Percentiles rank a stretch among this genome's conserved stretches.
Evolutionary conservation across 2,113 vertebrate genomes (phyloP).

Genomic region (Microcebus griseorufus): DNA sequence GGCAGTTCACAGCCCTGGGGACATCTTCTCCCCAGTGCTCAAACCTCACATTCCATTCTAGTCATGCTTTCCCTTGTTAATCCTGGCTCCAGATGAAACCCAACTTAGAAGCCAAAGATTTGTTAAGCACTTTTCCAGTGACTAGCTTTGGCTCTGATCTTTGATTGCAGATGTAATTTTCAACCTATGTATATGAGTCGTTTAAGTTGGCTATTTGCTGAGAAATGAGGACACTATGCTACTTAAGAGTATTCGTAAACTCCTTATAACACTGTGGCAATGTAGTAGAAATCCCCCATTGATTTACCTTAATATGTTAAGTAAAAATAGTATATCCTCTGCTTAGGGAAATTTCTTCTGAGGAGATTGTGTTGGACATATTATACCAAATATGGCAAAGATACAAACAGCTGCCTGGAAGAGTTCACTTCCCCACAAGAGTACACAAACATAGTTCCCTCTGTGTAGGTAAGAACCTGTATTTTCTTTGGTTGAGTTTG

Average conservation of each 20-base stretch:
- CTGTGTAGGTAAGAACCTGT: not conserved
- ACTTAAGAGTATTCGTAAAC: not conserved
- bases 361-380: not conserved
- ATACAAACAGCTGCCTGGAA: not conserved
- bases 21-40: slow-evolving; percentile 51
- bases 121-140: slow-evolving; percentile 47
- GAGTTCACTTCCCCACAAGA: not conserved
- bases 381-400: not conserved
- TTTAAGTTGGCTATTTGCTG: not conserved
- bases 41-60: slow-evolving; percentile 64
- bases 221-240: not conserved
- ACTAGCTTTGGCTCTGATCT: slow-evolving; percentile 15
- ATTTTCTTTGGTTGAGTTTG: slow-evolving; percentile 16
- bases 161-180: slow-evolving; percentile 34
- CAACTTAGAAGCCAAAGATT: slow-evolving; percentile 34
- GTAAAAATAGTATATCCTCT: slow-evolving; percentile 9
- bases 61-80: slow-evolving; percentile 52
- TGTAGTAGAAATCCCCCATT: not conserved
- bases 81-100: slow-evolving; percentile 63
- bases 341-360: not conserved
- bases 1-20: slow-evolving; percentile 51
- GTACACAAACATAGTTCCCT: not conserved
- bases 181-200: not conserved
- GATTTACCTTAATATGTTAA: not conserved
- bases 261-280: not conserved